Conservation (phyloP, 2,888 invertebrate genomes). For the Himalopsyche anomala region DNA sequence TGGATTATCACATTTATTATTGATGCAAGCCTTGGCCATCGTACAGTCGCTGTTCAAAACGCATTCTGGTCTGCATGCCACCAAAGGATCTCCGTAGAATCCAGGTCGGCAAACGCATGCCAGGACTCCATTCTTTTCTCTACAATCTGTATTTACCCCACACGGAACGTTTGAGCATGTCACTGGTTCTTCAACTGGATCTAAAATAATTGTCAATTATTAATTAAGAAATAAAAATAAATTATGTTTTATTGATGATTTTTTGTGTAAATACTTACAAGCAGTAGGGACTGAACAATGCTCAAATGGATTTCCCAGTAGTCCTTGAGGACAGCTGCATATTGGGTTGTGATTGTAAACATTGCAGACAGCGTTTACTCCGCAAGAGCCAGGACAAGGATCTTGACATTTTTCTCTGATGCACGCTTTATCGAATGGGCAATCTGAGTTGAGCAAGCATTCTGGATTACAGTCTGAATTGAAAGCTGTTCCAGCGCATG, state of each 20-base stretch:
- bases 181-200: constrained; percentile 70
- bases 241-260: background rate
- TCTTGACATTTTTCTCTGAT: constrained; percentile 84
- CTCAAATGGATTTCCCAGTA: constrained; percentile 87
- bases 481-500: constrained; percentile 83
- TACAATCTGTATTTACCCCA: constrained; percentile 84
- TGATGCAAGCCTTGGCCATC: constrained; percentile 83
- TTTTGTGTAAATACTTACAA: constrained; percentile 72
- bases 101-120: constrained; percentile 84
- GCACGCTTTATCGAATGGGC: constrained; percentile 87
- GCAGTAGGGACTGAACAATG: constrained; percentile 80
- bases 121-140: constrained; percentile 80
- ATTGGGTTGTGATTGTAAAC: constrained; percentile 85
- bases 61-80: constrained; percentile 88
- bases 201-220: constrained; percentile 69
- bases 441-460: constrained; percentile 88
- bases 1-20: constrained; percentile 86
- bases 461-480: constrained; percentile 89
- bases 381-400: constrained; percentile 88
- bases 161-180: constrained; percentile 85
- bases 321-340: constrained; percentile 82
- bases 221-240: constrained; percentile 39
- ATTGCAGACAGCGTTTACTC: constrained; percentile 83
- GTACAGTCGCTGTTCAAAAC: constrained; percentile 88
- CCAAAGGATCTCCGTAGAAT: constrained; percentile 88